These are phyloP conservation scores for Formica exsecta DNA, from an alignment of 1,140 invertebrate species.

Conservation along the genomic window DNA sequence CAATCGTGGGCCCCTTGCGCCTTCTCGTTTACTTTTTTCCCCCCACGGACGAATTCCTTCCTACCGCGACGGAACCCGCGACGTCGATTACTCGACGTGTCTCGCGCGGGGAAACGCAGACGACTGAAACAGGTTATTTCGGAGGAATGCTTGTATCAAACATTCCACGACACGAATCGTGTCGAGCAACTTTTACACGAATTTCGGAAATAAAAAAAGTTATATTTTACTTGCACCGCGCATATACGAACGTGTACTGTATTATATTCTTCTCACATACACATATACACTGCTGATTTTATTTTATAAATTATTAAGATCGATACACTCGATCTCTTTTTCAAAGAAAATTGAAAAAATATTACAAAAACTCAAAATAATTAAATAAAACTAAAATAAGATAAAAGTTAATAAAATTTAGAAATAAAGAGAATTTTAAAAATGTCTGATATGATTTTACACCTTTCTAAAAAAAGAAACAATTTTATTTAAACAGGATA, in stretches of 20 bases:
- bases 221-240: neutral
- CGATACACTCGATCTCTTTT: neutral
- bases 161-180: conserved; percentile 6
- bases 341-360: neutral
- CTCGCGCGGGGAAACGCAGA: conserved; percentile 31
- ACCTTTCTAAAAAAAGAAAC: too few relatives aligned
- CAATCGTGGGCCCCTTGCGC: conserved; percentile 57
- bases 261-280: too few relatives aligned
- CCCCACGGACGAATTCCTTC: conserved; percentile 57
- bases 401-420: neutral
- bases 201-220: conserved; percentile 2
- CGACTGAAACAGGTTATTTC: conserved; percentile 43
- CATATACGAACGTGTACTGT: neutral
- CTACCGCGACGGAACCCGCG: conserved; percentile 52
- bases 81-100: conserved; percentile 60
- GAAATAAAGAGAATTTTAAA: neutral
- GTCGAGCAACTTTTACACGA: neutral
- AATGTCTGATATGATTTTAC: neutral
- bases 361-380: neutral
- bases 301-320: conserved; percentile 9
- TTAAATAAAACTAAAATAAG: neutral
- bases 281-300: neutral
- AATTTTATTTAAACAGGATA: neutral
- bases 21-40: conserved; percentile 57
- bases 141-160: conserved; percentile 36